These are phyloP conservation scores for Lophotriccus pileatus DNA, from an alignment of 2,797 vertebrate genomes.

Conservation along the genomic window DNA sequence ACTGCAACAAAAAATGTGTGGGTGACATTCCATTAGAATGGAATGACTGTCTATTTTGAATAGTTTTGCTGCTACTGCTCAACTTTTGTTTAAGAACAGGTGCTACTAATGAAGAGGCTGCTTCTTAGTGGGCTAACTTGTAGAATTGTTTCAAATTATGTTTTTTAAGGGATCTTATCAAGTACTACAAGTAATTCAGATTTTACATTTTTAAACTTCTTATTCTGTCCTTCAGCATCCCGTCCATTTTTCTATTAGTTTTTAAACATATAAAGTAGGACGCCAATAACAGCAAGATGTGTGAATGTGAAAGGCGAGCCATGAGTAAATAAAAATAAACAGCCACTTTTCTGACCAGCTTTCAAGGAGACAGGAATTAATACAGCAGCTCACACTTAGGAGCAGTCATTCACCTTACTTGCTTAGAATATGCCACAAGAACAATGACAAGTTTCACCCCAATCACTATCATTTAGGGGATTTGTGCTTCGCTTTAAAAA, in stretches of 20 bases:
- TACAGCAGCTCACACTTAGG: background rate
- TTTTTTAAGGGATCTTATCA: constrained; percentile 62
- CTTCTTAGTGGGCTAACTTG: constrained; percentile 67
- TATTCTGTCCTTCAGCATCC: constrained; percentile 19
- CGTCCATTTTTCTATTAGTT: constrained; percentile 42
- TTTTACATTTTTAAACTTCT: constrained; percentile 63
- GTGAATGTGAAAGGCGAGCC: constrained; percentile 18
- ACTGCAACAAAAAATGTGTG: constrained; percentile 69
- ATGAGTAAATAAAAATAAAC: constrained; percentile 15
- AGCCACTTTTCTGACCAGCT: background rate
- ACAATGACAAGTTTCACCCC: constrained; percentile 9
- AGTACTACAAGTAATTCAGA: constrained; percentile 46
- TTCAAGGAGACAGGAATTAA: background rate
- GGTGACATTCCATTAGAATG: constrained; percentile 70
- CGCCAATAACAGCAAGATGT: constrained; percentile 33
- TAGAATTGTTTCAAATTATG: constrained; percentile 62
- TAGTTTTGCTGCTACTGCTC: constrained; percentile 71
- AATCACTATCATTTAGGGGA: background rate
- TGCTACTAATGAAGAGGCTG: constrained; percentile 71
- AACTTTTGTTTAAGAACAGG: constrained; percentile 71
- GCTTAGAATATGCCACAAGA: constrained; percentile 16
- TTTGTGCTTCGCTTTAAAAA: background rate
- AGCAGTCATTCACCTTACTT: constrained; percentile 20
- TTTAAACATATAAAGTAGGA: constrained; percentile 24
- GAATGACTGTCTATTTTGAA: constrained; percentile 65